Evolutionary conservation across 1,140 invertebrate species (phyloP).

Genomic region (Pachypeltis micranthus): DNA sequence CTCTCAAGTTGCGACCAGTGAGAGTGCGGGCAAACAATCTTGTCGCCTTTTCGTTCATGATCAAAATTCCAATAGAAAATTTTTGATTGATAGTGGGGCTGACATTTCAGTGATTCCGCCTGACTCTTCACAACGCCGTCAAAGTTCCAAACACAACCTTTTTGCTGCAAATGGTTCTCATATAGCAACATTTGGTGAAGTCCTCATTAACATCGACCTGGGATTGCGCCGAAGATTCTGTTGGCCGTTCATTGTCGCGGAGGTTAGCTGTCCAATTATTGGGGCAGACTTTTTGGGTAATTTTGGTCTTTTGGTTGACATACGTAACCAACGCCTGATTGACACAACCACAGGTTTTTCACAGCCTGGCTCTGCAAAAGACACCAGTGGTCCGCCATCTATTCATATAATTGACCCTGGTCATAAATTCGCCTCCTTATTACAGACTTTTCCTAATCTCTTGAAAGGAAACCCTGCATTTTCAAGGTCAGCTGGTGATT

Average conservation of each 20-base stretch:
- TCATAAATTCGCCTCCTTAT: neutral
- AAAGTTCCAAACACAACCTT: constrained; percentile 2
- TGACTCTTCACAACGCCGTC: neutral
- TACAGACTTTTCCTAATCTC: neutral
- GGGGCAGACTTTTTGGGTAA: neutral
- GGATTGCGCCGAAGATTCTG: neutral
- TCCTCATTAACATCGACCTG: constrained; percentile 29
- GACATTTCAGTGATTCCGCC: neutral
- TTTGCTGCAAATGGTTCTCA: constrained; percentile 25
- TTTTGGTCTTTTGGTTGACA: neutral
- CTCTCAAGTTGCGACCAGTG: neutral
- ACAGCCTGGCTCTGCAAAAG: neutral
- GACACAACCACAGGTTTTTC: neutral
- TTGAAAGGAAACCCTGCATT: neutral
- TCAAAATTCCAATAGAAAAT: neutral
- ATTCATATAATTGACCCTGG: neutral
- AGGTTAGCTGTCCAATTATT: neutral
- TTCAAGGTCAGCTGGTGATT: neutral
- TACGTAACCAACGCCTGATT: neutral
- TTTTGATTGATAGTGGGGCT: neutral
- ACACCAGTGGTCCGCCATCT: neutral
- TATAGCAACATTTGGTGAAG: constrained; percentile 32
- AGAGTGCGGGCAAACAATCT: neutral
- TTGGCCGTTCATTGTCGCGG: neutral
- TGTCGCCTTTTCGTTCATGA: neutral